A percentile compares a stretch with the other conserved stretches of the same genome.
Conservation (phyloP, 2,113 vertebrate genomes). For the Brachyhypopomus occidentalis region DNA sequence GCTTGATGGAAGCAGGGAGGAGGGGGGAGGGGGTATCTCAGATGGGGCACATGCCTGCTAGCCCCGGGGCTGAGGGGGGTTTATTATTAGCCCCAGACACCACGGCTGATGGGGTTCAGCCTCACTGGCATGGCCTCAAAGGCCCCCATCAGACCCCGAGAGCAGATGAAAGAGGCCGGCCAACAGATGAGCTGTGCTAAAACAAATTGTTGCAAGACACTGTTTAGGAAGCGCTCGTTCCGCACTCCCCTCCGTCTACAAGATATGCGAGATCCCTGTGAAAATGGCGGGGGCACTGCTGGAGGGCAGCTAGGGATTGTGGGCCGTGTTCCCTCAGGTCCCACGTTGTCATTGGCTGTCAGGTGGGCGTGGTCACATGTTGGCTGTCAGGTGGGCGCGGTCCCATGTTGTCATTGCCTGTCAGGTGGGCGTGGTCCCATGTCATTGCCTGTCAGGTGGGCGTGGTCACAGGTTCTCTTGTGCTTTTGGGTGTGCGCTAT, state of each 20-base stretch:
- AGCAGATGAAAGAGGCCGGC: constrained; percentile 52
- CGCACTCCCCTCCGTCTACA: neutral
- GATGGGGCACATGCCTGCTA: constrained; percentile 55
- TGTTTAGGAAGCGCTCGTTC: constrained; percentile 41
- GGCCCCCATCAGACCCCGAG: constrained; percentile 44
- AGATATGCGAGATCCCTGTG: constrained; percentile 26
- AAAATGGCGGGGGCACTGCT: constrained; percentile 14
- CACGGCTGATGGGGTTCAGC: constrained; percentile 64
- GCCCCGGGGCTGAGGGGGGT: constrained; percentile 39
- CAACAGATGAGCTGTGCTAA: constrained; percentile 41
- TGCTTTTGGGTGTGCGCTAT: neutral
- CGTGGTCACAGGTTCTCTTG: no score
- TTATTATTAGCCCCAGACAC: constrained; percentile 68
- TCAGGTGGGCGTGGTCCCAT: no score
- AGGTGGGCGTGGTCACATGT: neutral
- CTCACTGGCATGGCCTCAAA: constrained; percentile 59
- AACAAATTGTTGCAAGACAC: constrained; percentile 53
- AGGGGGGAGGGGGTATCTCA: constrained; percentile 24
- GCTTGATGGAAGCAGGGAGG: constrained; percentile 25
- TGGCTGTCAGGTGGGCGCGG: no score
- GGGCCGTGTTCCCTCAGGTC: no score
- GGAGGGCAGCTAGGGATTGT: neutral
- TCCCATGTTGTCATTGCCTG: no score
- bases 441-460: no score
- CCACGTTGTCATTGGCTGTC: constrained; percentile 22